A percentile compares a stretch with the other conserved stretches of the same genome.
phyloP scores from a whole-genome alignment of 2,113 vertebrate genomes.

The Neodon shergylaensis region DNA sequence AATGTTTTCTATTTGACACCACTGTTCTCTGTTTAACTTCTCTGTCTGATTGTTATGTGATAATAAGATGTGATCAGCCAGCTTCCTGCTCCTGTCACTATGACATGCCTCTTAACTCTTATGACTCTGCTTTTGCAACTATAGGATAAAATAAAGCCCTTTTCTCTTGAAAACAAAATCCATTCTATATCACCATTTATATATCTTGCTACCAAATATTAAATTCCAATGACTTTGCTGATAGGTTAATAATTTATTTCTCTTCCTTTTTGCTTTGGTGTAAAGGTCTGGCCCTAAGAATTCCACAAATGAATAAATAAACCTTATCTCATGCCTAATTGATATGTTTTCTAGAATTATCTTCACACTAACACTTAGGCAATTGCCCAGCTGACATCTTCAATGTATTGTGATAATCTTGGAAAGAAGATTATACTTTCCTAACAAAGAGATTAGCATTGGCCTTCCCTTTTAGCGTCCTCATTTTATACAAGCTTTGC shows the following conservation, averaged over 20 bases:
- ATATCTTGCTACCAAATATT: background rate
- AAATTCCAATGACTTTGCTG: background rate
- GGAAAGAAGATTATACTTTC: background rate
- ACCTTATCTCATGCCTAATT: background rate
- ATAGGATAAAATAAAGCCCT: background rate
- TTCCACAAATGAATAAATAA: background rate
- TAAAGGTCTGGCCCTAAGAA: background rate
- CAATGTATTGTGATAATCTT: background rate
- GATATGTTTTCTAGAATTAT: background rate
- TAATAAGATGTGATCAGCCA: too few species aligned
- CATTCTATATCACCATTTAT: background rate
- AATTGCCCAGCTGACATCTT: background rate
- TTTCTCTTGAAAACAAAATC: background rate
- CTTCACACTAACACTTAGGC: background rate
- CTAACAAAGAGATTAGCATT: background rate
- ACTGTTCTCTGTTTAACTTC: background rate
- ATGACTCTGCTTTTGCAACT: background rate
- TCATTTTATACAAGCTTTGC: background rate
- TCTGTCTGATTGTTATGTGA: background rate
- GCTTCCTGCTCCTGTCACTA: background rate
- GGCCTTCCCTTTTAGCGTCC: background rate
- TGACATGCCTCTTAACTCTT: background rate
- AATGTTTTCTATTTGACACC: background rate
- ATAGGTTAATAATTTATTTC: background rate
- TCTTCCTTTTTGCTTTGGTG: background rate